phyloP scores from a whole-genome alignment of 2,113 vertebrate species.

The Actenoides lindsayi region DNA sequence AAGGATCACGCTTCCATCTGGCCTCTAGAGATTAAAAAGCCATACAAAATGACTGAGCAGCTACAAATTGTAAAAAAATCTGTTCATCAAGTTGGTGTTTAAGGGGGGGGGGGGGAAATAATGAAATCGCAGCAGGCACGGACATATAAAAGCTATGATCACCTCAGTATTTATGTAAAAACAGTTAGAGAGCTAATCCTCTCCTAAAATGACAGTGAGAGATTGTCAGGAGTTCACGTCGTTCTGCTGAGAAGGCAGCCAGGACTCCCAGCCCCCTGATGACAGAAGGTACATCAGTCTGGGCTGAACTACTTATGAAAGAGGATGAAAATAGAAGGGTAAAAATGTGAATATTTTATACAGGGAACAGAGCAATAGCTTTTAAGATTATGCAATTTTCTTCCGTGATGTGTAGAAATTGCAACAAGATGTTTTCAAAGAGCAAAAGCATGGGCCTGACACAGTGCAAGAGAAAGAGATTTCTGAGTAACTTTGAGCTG shows the following conservation, averaged over 20 bases:
- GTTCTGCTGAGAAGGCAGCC: not conserved
- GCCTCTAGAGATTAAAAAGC: constrained; percentile 46
- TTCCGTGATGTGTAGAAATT: not conserved
- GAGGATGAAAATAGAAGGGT: not conserved
- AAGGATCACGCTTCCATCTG: constrained; percentile 31
- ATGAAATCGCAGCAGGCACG: not conserved
- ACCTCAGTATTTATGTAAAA: not conserved
- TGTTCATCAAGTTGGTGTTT: not conserved
- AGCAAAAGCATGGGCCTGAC: not conserved
- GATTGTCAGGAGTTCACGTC: not conserved
- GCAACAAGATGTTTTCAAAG: not conserved
- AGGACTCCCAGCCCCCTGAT: rapidly evolving
- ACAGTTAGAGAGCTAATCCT: not conserved
- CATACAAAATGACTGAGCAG: not conserved
- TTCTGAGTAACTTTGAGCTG: not conserved
- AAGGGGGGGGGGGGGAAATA: not conserved
- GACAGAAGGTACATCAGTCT: not conserved
- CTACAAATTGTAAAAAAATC: constrained; percentile 6
- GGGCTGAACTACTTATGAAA: not conserved
- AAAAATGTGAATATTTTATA: not conserved
- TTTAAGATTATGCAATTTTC: not conserved
- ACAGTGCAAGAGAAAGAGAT: not conserved
- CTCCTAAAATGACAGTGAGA: not conserved
- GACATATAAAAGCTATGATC: not conserved
- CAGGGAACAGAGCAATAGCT: not conserved